Base-by-base conservation (phyloP, 2,888 invertebrate species). In the Polietes domitor region DNA sequence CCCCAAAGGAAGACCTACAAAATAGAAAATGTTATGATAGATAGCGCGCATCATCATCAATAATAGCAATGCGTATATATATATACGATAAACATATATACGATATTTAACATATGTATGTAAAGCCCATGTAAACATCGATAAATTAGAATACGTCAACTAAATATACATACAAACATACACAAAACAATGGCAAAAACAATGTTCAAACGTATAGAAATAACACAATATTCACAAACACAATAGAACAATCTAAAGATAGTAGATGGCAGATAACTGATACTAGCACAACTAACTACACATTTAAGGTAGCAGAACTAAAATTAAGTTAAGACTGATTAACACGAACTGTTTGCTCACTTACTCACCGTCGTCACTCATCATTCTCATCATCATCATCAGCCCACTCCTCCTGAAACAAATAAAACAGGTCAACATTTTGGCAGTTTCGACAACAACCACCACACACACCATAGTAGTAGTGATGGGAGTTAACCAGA, bases 261-360 rank as follows among this genome's bases (percentile, higher is more conserved):
- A 26, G 1, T n/a, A 32, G 2, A 28, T 61, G n/a, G 26, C 32
- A 32, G 1, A 37, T 37, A 28, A 26, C 24, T 12, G 15, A 58
- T 21, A 47, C 47, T 32, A 32, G 5, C 9, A 32, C 32, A 6
- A 9, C 32, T 9, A 47, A 47, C 47, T n/a, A 53, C n/a, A 47
- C 7, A 47, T 47, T 47, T 7, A 3, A 4, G 47, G 47, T n/a
- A 47, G 47, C n/a, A n/a, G 15, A 32, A 65, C 32, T 24, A 3
- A 68, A 68, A 41, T 68, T 41, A 68, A 43, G 37, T 68, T 68
- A 41, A 68, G 68, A 43, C 68, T 43, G 68, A 68, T 68, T 68
- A 68, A 37, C 24, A 68, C 43, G 37, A 68, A 68, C 43, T 21
- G 43, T 24, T 43, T 12, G 24, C 24, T 28, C 9, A 58, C n/a